phyloP scores from a whole-genome alignment of 2,888 invertebrate genomes.

The Amphimallon solstitiale region DNA sequence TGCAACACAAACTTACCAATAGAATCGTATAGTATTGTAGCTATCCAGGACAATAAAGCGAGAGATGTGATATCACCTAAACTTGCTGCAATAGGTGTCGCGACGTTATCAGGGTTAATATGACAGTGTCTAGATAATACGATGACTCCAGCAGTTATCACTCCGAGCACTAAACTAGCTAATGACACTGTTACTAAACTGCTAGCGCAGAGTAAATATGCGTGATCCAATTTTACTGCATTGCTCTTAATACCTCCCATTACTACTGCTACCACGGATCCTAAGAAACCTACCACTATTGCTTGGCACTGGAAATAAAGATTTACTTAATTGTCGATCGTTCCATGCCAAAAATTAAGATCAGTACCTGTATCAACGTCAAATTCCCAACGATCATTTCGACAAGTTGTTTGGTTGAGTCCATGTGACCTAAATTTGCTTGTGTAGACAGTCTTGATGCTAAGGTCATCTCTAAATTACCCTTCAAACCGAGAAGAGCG shows the following conservation, averaged over 20 bases:
- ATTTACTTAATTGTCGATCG: background rate
- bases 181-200: slow-evolving; percentile 80
- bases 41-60: slow-evolving; percentile 69
- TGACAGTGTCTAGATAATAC: slow-evolving; percentile 74
- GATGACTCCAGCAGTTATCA: slow-evolving; percentile 78
- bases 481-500: slow-evolving; percentile 81
- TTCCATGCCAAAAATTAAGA: background rate
- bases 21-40: slow-evolving; percentile 68
- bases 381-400: slow-evolving; percentile 78
- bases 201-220: slow-evolving; percentile 77
- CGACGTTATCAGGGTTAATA: slow-evolving; percentile 83
- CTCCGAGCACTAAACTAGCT: slow-evolving; percentile 77
- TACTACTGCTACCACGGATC: slow-evolving; percentile 75
- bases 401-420: slow-evolving; percentile 71
- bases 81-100: slow-evolving; percentile 84
- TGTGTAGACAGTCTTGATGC: slow-evolving; percentile 83
- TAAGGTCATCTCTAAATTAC: slow-evolving; percentile 85
- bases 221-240: slow-evolving; percentile 72
- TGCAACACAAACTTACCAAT: slow-evolving; percentile 65
- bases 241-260: slow-evolving; percentile 74
- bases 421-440: slow-evolving; percentile 81
- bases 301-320: slow-evolving; percentile 70
- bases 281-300: slow-evolving; percentile 77
- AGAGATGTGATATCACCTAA: slow-evolving; percentile 81
- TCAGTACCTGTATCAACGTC: slow-evolving; percentile 75